Evolutionary conservation across 2,888 invertebrate species (phyloP), one percentile per base, ranked within the genome.

Genomic region (Monochamus alternatus): DNA sequence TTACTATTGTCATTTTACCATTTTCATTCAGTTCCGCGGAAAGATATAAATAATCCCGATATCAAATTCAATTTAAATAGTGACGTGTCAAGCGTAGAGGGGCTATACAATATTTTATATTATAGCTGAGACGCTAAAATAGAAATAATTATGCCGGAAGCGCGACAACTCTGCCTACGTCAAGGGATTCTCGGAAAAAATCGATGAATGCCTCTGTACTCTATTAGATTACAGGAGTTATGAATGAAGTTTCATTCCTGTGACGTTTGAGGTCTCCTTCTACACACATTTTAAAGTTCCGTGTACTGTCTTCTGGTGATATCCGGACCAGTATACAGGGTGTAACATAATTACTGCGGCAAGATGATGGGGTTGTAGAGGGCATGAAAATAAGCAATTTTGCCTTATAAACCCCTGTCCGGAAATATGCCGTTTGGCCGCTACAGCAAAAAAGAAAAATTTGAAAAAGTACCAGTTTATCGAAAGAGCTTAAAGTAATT

Each of bases 21-120:
- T 14, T 22, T 30, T 63, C 64, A 64, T 64, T 64, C 44, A 63
- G 22, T 55, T 55, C 55, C 55, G n/a, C 14, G 14, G 55, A 55
- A 55, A 55, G 55, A 22, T 14, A 55, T 55, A 22, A 22, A 55
- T 55, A 55, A 14, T 55, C 55, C 22, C 14, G 55, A 14, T 14
- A 55, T 22, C 55, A 9, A 55, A 55, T 55, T 22, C 55, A 55
- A 55, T 55, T n/a, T 55, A 55, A 55, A 55, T 55, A 55, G 55
- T 55, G 55, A 55, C 55, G 55, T 55, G 55, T 55, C 55, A 55
- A 55, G 55, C 55, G 3, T 14, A 14, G 10, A 14, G 55, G 55
- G 14, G 14, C 14, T 55, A 55, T 55, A 55, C 55, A 55, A 14
- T 55, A 12, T 55, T 55, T 55, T 55, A 55, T 22, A 55, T 55